phyloP scores from a whole-genome alignment of 2,797 vertebrate species.

The Cossypha polioptera region DNA sequence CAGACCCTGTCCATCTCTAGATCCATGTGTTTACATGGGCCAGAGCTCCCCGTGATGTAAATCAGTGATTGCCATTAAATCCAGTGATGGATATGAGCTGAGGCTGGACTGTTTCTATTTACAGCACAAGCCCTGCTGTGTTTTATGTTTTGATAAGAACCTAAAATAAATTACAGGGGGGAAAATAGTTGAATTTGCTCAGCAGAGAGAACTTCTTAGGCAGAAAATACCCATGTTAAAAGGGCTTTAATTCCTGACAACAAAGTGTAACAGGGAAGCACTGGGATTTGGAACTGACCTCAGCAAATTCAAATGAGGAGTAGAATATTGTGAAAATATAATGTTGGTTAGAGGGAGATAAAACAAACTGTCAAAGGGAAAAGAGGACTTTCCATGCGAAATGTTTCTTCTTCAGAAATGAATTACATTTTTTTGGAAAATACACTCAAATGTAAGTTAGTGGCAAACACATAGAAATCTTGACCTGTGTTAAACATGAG shows the following conservation, averaged over 20 bases:
- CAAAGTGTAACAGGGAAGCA: not conserved
- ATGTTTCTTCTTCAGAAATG: not conserved
- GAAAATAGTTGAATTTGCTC: not conserved
- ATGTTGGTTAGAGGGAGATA: not conserved
- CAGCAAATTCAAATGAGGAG: not conserved
- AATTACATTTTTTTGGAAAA: not conserved
- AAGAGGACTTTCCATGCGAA: not conserved
- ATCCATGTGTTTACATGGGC: not conserved
- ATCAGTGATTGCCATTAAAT: not conserved
- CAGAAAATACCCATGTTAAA: not conserved
- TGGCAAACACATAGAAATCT: not conserved
- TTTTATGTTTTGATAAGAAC: conserved; percentile 39
- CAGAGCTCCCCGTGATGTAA: not conserved
- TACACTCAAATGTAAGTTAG: not conserved
- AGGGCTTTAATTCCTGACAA: not conserved
- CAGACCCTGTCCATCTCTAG: not conserved
- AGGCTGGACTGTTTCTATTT: conserved; percentile 25
- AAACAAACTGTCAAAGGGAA: not conserved
- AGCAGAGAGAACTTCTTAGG: not conserved
- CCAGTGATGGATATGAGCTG: not conserved
- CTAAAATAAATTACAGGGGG: not conserved
- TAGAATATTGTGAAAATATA: not conserved
- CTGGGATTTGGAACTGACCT: not conserved
- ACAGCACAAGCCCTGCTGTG: conserved; percentile 28
- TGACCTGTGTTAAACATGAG: not conserved